Evolutionary conservation across 2,888 invertebrate species (phyloP).

Genomic region (Idaea aversata): DNA sequence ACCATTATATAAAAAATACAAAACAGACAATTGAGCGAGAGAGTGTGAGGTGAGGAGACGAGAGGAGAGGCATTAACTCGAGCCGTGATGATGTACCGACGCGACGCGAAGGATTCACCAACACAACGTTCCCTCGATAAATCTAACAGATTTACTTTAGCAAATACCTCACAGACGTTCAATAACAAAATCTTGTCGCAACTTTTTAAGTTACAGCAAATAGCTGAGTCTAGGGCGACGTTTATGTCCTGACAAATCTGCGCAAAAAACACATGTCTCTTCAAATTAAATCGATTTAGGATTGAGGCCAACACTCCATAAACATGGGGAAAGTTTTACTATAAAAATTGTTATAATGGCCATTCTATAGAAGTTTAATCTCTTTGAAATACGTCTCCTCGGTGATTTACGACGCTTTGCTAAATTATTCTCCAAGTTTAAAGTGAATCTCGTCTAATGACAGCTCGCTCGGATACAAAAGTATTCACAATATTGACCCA

Average conservation of each 20-base stretch:
- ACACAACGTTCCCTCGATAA: neutral
- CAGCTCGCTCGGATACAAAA: neutral
- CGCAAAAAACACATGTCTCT: too few relatives aligned
- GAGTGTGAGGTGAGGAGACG: neutral
- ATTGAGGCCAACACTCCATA: too few relatives aligned
- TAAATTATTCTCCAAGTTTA: slow-evolving; percentile 1
- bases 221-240: too few relatives aligned
- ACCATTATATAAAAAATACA: neutral
- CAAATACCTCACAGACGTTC: too few relatives aligned
- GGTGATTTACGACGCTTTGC: neutral
- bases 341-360: too few relatives aligned
- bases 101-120: neutral
- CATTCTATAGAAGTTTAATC: too few relatives aligned
- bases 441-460: slow-evolving; percentile 4
- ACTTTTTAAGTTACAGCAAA: too few relatives aligned
- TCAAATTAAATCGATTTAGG: too few relatives aligned
- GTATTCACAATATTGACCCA: neutral
- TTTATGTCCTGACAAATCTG: too few relatives aligned
- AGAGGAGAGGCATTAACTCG: neutral
- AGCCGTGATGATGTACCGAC: neutral
- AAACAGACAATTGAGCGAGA: neutral
- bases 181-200: too few relatives aligned
- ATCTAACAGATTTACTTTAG: neutral
- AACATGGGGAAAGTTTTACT: too few relatives aligned
- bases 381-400: neutral